phyloP scores from a whole-genome alignment of 2,113 vertebrate genomes.

The Dromiciops gliroides region DNA sequence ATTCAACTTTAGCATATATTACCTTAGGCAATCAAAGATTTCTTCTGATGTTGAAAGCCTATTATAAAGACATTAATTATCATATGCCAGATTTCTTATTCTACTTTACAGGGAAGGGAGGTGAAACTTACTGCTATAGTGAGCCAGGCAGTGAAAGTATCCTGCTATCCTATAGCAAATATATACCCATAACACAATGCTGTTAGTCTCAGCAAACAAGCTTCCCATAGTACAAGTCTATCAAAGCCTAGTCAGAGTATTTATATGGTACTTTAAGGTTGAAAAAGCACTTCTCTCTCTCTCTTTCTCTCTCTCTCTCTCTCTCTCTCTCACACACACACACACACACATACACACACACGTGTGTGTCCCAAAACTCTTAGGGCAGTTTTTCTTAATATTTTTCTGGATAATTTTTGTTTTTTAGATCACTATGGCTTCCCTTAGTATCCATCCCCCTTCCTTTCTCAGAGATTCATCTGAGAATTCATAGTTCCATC shows the following conservation, averaged over 20 bases:
- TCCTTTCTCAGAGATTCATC: no score
- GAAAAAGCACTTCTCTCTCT: no score
- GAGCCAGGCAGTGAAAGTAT: background rate
- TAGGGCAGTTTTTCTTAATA: no score
- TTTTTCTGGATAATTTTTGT: no score
- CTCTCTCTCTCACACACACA: no score
- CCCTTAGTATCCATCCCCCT: no score
- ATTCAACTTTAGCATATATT: constrained; percentile 17
- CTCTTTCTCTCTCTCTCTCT: no score
- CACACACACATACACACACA: no score
- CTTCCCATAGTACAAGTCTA: background rate
- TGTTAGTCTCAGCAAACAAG: background rate
- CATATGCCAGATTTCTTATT: background rate
- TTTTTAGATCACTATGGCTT: no score
- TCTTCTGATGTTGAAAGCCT: background rate
- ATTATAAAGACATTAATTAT: constrained; percentile 12
- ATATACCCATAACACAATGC: background rate
- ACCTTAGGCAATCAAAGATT: constrained; percentile 20
- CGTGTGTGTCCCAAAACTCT: no score
- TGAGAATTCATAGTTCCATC: no score
- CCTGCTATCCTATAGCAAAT: background rate
- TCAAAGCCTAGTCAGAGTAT: background rate
- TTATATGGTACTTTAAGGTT: background rate
- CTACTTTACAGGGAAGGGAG: background rate
- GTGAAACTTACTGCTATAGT: background rate